These are phyloP conservation scores for Dipodomys spectabilis DNA, from an alignment of 2,113 vertebrate species.

Conservation along the genomic window DNA sequence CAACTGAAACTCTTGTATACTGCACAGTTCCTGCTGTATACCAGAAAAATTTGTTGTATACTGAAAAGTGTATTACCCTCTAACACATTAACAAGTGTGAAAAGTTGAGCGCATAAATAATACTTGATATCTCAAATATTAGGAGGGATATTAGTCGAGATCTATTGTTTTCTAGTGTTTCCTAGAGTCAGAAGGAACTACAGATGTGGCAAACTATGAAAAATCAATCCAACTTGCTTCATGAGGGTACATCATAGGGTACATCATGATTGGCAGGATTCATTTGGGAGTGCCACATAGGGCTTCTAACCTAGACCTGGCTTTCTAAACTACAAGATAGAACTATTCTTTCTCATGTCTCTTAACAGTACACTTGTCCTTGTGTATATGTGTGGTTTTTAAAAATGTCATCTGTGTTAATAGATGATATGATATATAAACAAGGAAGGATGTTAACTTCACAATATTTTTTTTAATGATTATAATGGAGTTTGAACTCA, in stretches of 20 bases:
- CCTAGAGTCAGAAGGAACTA: neutral
- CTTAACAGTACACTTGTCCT: neutral
- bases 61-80: neutral
- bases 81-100: neutral
- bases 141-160: neutral
- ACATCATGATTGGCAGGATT: neutral
- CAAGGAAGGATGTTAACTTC: slow-evolving; percentile 24
- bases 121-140: neutral
- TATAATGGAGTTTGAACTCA: too few species aligned
- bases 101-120: neutral
- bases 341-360: neutral
- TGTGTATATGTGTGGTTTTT: neutral
- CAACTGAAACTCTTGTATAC: neutral
- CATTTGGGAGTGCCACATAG: neutral
- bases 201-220: neutral
- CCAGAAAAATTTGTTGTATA: neutral
- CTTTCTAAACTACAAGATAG: neutral
- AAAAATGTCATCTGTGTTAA: neutral
- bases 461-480: neutral
- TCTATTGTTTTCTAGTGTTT: neutral
- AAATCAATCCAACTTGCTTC: neutral
- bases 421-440: neutral
- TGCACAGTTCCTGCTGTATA: too few species aligned
- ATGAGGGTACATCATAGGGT: neutral
- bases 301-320: neutral